Conservation (phyloP, 2,888 invertebrate species). For the Eristalinus sepulchralis region DNA sequence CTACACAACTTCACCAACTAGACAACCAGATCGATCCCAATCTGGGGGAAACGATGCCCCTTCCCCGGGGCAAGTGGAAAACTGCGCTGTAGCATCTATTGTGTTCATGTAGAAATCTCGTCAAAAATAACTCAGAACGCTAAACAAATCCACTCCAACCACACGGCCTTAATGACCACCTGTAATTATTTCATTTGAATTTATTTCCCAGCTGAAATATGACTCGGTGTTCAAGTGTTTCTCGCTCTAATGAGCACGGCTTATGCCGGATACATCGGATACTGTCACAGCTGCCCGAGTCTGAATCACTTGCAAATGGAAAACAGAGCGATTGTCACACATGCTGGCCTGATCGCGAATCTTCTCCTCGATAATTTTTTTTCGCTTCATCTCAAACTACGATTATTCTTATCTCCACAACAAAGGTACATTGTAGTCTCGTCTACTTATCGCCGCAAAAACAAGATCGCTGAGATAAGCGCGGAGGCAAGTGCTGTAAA, state of each 20-base stretch:
- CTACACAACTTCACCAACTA: too few relatives aligned
- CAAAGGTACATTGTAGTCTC: background rate
- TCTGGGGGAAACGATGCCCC: too few relatives aligned
- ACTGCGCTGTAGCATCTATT: background rate
- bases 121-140: background rate
- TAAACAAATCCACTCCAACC: background rate
- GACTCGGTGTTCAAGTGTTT: background rate
- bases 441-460: background rate
- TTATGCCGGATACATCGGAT: background rate
- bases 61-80: background rate
- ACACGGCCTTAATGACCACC: background rate
- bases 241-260: background rate
- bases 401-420: background rate
- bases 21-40: too few relatives aligned
- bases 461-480: background rate
- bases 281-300: background rate
- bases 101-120: background rate
- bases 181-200: slow-evolving; percentile 2
- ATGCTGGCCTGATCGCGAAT: too few relatives aligned
- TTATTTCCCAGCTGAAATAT: background rate
- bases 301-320: background rate
- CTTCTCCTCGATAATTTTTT: too few relatives aligned
- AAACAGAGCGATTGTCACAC: background rate
- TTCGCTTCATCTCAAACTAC: background rate
- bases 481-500: background rate